Conservation (phyloP, 2,888 invertebrate species). For the Conops quadrifasciatus region DNA sequence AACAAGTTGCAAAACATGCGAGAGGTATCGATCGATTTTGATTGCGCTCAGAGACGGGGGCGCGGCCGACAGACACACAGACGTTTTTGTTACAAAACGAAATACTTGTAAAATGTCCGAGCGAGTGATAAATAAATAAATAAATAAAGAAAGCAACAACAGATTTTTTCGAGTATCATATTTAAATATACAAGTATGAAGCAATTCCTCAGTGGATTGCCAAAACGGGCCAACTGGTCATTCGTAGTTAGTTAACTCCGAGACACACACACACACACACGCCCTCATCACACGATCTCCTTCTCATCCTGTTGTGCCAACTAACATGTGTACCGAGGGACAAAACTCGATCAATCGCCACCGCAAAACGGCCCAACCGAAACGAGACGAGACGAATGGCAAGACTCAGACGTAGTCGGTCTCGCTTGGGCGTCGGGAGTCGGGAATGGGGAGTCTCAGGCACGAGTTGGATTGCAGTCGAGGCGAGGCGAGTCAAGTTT, state of each 20-base stretch:
- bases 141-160: too few relatives aligned
- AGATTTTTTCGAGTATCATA: slow-evolving; percentile 26
- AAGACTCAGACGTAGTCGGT: background rate
- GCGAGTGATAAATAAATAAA: background rate
- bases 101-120: too few relatives aligned
- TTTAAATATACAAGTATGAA: slow-evolving; percentile 20
- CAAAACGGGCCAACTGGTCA: slow-evolving; percentile 47
- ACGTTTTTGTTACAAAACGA: background rate
- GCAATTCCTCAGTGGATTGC: slow-evolving; percentile 28
- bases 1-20: slow-evolving; percentile 46
- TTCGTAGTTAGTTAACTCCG: background rate
- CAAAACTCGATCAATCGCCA: slow-evolving; percentile 14
- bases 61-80: background rate
- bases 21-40: slow-evolving; percentile 2
- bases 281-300: background rate
- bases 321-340: slow-evolving; percentile 12
- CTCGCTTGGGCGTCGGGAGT: background rate
- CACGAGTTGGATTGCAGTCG: slow-evolving; percentile 33
- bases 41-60: background rate
- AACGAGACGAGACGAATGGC: slow-evolving; percentile 1
- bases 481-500: slow-evolving; percentile 26
- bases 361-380: background rate
- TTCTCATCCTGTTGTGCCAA: background rate
- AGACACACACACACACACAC: background rate
- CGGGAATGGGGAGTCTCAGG: background rate